These are phyloP conservation scores for Stenopsyche tienmushanensis DNA, from an alignment of 1,140 invertebrate genomes.

Conservation along the genomic window DNA sequence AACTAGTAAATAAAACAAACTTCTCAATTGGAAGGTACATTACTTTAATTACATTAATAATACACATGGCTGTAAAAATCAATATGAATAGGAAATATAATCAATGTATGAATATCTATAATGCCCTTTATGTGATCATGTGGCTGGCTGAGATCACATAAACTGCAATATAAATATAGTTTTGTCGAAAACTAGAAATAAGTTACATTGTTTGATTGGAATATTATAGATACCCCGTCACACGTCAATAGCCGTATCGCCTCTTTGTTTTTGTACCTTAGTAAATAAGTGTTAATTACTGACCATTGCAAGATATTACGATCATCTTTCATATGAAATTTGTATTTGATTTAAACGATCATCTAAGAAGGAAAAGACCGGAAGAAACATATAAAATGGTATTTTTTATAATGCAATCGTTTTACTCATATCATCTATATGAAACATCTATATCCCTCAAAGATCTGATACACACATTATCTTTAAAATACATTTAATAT, in stretches of 20 bases:
- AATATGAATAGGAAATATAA: constrained; percentile 4
- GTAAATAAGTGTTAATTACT: too few relatives aligned
- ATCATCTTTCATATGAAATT: neutral
- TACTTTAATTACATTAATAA: neutral
- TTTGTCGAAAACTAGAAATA: too few relatives aligned
- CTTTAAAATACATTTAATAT: neutral
- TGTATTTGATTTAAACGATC: neutral
- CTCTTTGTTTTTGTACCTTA: too few relatives aligned
- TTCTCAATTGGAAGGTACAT: neutral
- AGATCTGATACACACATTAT: neutral
- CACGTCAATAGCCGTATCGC: too few relatives aligned
- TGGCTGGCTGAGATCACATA: constrained; percentile 38
- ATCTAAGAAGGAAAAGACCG: neutral
- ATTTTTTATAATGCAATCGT: neutral
- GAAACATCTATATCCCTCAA: neutral
- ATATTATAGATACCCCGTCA: too few relatives aligned
- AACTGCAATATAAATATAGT: constrained; percentile 11
- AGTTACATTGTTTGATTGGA: too few relatives aligned
- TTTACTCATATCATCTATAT: neutral
- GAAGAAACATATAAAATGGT: neutral
- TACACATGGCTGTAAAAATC: neutral
- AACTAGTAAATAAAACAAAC: neutral
- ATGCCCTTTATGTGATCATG: constrained; percentile 31
- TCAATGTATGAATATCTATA: constrained; percentile 17
- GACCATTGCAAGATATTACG: too few relatives aligned